phyloP scores from a whole-genome alignment of 2,797 vertebrate genomes.

The Gorsachius magnificus region DNA sequence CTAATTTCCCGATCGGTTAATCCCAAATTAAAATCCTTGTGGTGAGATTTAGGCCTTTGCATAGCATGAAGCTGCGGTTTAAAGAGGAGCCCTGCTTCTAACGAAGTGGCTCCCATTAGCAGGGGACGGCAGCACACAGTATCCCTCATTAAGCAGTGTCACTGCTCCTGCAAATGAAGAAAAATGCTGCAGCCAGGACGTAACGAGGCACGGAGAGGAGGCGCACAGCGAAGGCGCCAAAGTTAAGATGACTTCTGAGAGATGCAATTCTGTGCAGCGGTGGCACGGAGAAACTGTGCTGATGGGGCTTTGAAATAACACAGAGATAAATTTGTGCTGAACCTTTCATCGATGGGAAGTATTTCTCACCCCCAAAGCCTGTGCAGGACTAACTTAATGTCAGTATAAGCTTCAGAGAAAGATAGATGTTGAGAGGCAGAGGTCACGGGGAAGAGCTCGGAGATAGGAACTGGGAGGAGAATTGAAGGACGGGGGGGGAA shows the following conservation, averaged over 20 bases:
- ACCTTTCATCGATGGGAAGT: not conserved
- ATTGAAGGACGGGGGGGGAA: not conserved
- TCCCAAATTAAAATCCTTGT: constrained; percentile 19
- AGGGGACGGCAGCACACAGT: accelerated
- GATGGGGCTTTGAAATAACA: not conserved
- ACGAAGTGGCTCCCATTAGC: not conserved
- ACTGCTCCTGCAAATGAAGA: not conserved
- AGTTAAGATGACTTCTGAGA: not conserved
- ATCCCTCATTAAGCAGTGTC: not conserved
- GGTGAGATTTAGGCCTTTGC: not conserved
- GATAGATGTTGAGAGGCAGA: not conserved
- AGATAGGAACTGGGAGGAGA: not conserved
- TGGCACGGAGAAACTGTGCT: not conserved
- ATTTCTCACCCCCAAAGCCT: not conserved
- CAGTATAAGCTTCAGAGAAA: not conserved
- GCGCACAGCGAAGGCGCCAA: not conserved
- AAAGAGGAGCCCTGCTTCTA: not conserved
- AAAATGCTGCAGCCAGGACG: not conserved
- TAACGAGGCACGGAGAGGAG: not conserved
- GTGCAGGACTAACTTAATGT: not conserved
- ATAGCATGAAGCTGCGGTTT: not conserved
- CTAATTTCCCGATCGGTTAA: constrained; percentile 47
- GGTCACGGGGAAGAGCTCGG: accelerated
- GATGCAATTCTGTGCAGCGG: not conserved
- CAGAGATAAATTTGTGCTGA: not conserved